Percentiles rank a stretch among this genome's conserved stretches.
phyloP scores from a whole-genome alignment of 1,140 invertebrate genomes.

The Drosophila sechellia region DNA sequence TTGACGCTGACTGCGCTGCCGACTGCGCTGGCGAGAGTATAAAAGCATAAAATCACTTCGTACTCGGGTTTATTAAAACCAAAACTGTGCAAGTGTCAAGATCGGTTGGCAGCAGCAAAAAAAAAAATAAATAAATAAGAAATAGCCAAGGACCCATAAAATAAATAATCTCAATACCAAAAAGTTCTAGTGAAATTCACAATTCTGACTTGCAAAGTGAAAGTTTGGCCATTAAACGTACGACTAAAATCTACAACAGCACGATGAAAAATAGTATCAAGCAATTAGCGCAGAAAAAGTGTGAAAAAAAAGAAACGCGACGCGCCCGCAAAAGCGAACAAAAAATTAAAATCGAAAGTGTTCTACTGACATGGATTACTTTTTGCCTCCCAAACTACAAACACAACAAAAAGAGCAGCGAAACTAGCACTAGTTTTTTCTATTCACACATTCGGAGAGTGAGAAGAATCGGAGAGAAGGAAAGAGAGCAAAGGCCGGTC shows the following conservation, averaged over 20 bases:
- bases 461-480: conserved; percentile 20
- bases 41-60: conserved; percentile 84
- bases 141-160: conserved; percentile 12
- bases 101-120: conserved; percentile 48
- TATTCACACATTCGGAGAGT: conserved; percentile 41
- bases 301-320: conserved; percentile 49
- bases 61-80: conserved; percentile 84
- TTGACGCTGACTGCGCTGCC: conserved; percentile 50
- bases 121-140: neutral
- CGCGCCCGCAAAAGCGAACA: conserved; percentile 38
- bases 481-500: conserved; percentile 37
- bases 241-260: conserved; percentile 32
- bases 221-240: conserved; percentile 37
- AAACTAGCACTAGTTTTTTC: conserved; percentile 69
- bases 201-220: conserved; percentile 47
- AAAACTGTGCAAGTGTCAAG: conserved; percentile 81
- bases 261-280: conserved; percentile 26
- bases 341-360: conserved; percentile 81
- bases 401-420: conserved; percentile 47
- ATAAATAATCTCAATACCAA: neutral
- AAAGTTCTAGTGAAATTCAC: conserved; percentile 36
- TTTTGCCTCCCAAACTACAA: conserved; percentile 54
- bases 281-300: conserved; percentile 9
- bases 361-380: conserved; percentile 84
- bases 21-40: conserved; percentile 60